Percentiles rank a stretch among this genome's conserved stretches.
Evolutionary conservation across 2,797 vertebrate species (phyloP).

Genomic region (Mormyrus hasselquistii): DNA sequence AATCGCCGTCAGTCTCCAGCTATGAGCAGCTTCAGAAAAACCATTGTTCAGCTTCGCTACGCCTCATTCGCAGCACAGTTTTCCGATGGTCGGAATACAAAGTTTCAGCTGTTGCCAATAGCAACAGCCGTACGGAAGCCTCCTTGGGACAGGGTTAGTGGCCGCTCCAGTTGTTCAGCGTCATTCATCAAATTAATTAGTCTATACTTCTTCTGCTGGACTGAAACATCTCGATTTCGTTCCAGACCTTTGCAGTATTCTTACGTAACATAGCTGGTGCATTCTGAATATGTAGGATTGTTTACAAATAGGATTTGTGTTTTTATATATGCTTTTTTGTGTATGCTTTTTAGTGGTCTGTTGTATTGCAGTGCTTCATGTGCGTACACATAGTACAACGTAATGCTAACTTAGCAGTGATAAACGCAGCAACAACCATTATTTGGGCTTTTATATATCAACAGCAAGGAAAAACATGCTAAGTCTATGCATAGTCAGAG

Average conservation of each 20-base stretch:
- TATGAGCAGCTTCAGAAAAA: not conserved
- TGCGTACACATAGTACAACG: not conserved
- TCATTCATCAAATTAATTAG: not conserved
- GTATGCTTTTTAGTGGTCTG: not conserved
- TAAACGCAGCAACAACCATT: not conserved
- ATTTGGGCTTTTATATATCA: not conserved
- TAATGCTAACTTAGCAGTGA: not conserved
- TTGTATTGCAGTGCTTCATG: not conserved
- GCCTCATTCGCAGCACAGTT: constrained; percentile 14
- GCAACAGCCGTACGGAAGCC: constrained; percentile 35
- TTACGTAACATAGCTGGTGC: not conserved
- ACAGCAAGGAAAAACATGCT: not conserved
- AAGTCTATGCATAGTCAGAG: not conserved
- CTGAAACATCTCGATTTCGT: not conserved
- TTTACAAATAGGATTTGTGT: not conserved
- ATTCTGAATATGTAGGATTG: not conserved
- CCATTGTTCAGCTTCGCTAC: constrained; percentile 26
- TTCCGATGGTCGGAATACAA: constrained; percentile 10
- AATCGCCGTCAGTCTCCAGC: not conserved
- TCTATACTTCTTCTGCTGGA: not conserved
- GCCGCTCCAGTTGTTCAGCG: not conserved
- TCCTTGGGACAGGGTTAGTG: constrained; percentile 8
- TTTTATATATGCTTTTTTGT: not conserved
- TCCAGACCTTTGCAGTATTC: not conserved
- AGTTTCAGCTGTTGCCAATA: constrained; percentile 35